Base-by-base conservation (phyloP, 2,113 vertebrate species). In the Scytalopus superciliaris region DNA sequence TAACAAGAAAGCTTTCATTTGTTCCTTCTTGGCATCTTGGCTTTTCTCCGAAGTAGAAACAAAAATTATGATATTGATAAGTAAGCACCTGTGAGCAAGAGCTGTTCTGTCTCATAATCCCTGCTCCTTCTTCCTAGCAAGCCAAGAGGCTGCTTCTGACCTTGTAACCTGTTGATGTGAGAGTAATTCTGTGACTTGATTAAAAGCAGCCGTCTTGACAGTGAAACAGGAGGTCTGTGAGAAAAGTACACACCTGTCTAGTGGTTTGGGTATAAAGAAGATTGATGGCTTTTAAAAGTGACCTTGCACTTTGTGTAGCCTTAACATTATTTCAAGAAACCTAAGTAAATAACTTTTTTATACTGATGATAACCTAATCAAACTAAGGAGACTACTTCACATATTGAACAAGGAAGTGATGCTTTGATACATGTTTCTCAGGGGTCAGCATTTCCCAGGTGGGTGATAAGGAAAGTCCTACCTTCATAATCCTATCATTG, bases 161-260 rank as follows among this genome's bases (percentile, higher is more conserved):
- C 89, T 94, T 87, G 63, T 84, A 75, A 92, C 94, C 95, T 95
- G 87, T 93, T 96, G 93, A 89, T 92, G 67, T 70, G 84, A 86
- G 76, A 63, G 53, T 80, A 45, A 59, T 84, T 90, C 79, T 92
- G 60, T 94, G 91, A 47, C 64, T 93, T 92, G 92, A 94, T 92
- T 95, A 94, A 94, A 89, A 83, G 72, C 87, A 90, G 66, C 67
- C 78, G 60, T 60, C 84, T 95, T 87, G 72, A 69, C 84, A 73
- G 73, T 79, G 80, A 76, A 91, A 70, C 52, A 67, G 70, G 95
- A 96, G n/a, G 50, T 52, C 79, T 89, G 12, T 67, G 75, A 93
- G 70, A 49, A 87, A 75, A 83, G 44, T 30, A 52, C 15, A 3
- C 0, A 1, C 52, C 62, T 95, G 76, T 74, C 63, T 70, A 22